phyloP scores from a whole-genome alignment of 2,888 invertebrate species.

The Lycia hirtaria region DNA sequence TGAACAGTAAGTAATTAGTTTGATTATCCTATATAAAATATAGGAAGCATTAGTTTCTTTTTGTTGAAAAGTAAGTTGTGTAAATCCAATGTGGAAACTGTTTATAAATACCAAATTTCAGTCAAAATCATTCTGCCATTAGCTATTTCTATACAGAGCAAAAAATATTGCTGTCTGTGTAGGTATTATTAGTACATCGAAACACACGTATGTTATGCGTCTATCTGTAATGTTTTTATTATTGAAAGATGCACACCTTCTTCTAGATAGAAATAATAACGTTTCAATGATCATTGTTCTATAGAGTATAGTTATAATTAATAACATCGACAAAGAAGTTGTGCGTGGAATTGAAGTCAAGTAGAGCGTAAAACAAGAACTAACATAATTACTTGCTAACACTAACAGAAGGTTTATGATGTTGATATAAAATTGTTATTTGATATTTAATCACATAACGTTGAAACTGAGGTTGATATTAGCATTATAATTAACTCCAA shows the following conservation, averaged over 20 bases:
- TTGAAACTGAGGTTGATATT: conserved; percentile 21
- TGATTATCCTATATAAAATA: no score
- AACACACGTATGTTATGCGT: neutral
- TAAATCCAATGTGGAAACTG: no score
- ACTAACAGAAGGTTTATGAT: conserved; percentile 26
- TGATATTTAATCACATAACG: conserved; percentile 16
- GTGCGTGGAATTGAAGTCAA: conserved; percentile 26
- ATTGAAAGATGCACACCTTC: conserved; percentile 12
- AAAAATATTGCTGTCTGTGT: no score
- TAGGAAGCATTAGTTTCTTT: no score
- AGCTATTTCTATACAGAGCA: no score
- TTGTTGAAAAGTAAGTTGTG: no score
- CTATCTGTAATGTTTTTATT: conserved; percentile 6
- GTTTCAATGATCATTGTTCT: conserved; percentile 40
- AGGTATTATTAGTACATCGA: no score
- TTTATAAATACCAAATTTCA: no score
- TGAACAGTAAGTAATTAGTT: no score
- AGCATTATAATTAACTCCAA: conserved; percentile 20
- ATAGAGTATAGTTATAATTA: conserved; percentile 26
- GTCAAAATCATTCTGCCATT: no score
- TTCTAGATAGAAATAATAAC: conserved; percentile 15
- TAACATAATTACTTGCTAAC: conserved; percentile 23
- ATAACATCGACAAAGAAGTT: conserved; percentile 30
- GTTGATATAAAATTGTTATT: conserved; percentile 22
- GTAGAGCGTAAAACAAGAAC: conserved; percentile 34